phyloP scores from a whole-genome alignment of 2,797 vertebrate species.

The Cirrhinus mrigala region DNA sequence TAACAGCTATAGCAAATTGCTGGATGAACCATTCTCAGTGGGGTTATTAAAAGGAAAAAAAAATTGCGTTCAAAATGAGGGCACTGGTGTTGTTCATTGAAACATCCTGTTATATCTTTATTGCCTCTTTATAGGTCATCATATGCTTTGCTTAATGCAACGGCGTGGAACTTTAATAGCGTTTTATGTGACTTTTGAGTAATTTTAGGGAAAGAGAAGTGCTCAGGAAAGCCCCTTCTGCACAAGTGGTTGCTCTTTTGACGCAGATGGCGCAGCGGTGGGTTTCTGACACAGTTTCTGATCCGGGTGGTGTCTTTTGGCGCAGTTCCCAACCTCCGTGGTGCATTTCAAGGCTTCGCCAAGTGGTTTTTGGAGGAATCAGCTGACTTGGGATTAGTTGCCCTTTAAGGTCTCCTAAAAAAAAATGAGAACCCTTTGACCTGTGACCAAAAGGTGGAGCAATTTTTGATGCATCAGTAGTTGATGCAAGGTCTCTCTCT shows the following conservation, averaged over 20 bases:
- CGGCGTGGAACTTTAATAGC: constrained; percentile 1
- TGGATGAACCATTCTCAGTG: constrained; percentile 9
- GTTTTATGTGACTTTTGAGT: constrained; percentile 10
- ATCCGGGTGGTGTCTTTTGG: constrained; percentile 62
- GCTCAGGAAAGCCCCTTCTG: constrained; percentile 61
- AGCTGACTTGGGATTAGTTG: constrained; percentile 83
- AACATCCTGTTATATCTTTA: constrained; percentile 5
- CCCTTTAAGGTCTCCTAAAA: constrained; percentile 17
- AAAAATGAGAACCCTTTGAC: constrained; percentile 10
- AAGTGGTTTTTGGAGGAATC: constrained; percentile 83
- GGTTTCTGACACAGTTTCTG: constrained; percentile 71
- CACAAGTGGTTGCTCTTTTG: constrained; percentile 65
- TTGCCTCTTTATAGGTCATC: constrained; percentile 4
- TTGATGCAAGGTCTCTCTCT: neutral
- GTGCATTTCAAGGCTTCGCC: constrained; percentile 56
- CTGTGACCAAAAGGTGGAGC: neutral
- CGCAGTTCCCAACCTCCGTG: constrained; percentile 59
- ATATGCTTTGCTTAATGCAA: constrained; percentile 4
- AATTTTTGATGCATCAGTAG: constrained; percentile 25
- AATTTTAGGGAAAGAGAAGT: constrained; percentile 41
- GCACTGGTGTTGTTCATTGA: neutral
- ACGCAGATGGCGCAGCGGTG: constrained; percentile 66
- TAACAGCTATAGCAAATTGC: constrained; percentile 22
- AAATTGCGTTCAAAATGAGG: neutral
- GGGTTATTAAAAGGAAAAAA: constrained; percentile 6